phyloP scores from a whole-genome alignment of 2,888 invertebrate species.

The Rotaria macrura region DNA sequence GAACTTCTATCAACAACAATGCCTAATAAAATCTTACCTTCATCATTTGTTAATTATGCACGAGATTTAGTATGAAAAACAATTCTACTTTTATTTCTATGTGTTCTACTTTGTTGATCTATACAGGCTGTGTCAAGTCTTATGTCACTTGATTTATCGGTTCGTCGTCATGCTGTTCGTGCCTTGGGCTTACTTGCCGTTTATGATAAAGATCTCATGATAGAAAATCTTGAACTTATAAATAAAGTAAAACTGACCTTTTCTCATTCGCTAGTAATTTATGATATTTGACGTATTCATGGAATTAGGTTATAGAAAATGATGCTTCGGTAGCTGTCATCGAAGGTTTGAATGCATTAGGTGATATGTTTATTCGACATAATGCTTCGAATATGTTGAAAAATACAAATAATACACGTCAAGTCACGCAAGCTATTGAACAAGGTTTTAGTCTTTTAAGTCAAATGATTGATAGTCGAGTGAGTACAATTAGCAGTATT shows the following conservation, averaged over 20 bases:
- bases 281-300: no score
- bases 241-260: background rate
- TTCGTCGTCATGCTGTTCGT: constrained; percentile 10
- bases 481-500: background rate
- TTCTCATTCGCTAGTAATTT: no score
- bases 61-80: background rate
- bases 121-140: background rate
- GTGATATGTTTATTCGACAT: constrained; percentile 9
- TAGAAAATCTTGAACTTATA: background rate
- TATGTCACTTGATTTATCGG: background rate
- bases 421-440: background rate
- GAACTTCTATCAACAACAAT: constrained; percentile 2
- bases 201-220: background rate
- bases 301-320: background rate
- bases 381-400: background rate
- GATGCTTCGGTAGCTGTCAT: background rate
- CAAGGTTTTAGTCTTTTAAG: background rate
- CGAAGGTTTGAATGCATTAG: background rate
- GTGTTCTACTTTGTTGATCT: background rate
- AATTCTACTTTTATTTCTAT: background rate
- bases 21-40: constrained; percentile 4
- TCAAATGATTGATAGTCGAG: constrained; percentile 5
- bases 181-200: background rate
- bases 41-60: background rate
- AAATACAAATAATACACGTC: background rate